Base-by-base conservation (phyloP, 1,140 invertebrate species). In the Papilio helenus region DNA sequence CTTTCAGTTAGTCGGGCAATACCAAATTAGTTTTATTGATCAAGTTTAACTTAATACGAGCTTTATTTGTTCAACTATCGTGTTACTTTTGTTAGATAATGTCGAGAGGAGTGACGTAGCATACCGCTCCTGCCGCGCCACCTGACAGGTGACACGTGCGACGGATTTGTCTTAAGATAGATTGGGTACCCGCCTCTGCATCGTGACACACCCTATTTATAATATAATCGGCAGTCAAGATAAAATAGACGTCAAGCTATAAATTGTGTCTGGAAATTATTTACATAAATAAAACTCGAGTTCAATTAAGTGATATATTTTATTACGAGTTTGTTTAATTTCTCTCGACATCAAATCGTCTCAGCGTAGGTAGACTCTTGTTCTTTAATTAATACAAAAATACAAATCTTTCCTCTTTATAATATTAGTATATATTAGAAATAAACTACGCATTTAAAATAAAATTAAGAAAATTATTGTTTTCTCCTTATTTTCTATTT, bases 121-220 rank as follows among this genome's bases (percentile, higher is more conserved):
- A n/a, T n/a, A n/a, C n/a, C n/a, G n/a, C n/a, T n/a, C n/a, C n/a
- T n/a, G n/a, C n/a, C 88, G 80, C 82, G 83, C 80, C 83, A 84
- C 90, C 85, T 93, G 90, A 92, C 90, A 92, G 92, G 90, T 92
- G 90, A 87, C 87, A 89, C 84, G 86, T 84, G 88, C 81, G 83
- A 87, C 85, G 91, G 89, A 90, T 91, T 91, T 91, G 86, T 90
- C 85, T 83, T 73, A 76, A 86, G 86, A 92, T 91, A 89, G 90
- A 89, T 92, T 89, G 87, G 72, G 78, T 77, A 78, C 79, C 65
- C 79, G 79, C 68, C 81, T 81, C 80, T 72, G 72, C 9, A 61
- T 23, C 23, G 7, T 55, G 76, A 65, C 55, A 42, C 39, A 42
- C 29, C 76, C 51, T 26, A 61, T 44, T 77, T 77, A 65, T 77